Evolutionary conservation across 2,888 invertebrate species (phyloP).

Genomic region (Thelaira solivaga): DNA sequence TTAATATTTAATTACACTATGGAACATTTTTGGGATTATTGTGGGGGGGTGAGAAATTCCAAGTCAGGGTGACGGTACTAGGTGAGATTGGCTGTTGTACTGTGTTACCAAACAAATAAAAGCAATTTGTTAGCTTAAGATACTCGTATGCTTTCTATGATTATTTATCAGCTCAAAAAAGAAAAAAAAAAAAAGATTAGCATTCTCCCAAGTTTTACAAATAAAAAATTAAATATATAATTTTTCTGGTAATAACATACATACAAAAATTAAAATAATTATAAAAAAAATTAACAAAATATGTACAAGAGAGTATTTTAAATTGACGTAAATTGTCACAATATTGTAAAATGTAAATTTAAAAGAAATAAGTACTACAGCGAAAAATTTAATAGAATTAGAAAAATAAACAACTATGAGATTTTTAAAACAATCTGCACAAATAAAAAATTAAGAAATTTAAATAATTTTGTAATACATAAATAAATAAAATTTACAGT

Average conservation of each 20-base stretch:
- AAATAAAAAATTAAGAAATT: slow-evolving; percentile 48
- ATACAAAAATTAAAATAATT: not conserved
- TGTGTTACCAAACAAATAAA: too few relatives aligned
- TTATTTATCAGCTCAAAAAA: too few relatives aligned
- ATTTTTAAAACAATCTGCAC: slow-evolving; percentile 13
- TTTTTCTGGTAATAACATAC: slow-evolving; percentile 5
- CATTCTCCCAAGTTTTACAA: too few relatives aligned
- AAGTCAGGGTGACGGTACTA: too few relatives aligned
- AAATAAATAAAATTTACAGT: slow-evolving; percentile 47
- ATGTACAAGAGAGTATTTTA: slow-evolving; percentile 26
- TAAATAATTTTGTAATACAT: slow-evolving; percentile 50
- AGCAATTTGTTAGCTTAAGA: too few relatives aligned
- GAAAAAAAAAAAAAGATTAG: too few relatives aligned
- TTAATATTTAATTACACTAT: too few relatives aligned
- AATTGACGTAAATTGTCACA: slow-evolving; percentile 62
- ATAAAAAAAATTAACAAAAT: not conserved
- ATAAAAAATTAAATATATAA: not conserved
- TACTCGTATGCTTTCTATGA: too few relatives aligned
- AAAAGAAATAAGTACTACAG: slow-evolving; percentile 15
- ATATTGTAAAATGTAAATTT: slow-evolving; percentile 35
- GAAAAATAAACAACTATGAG: not conserved
- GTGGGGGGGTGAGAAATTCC: too few relatives aligned
- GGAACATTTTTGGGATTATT: too few relatives aligned
- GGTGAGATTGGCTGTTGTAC: too few relatives aligned
- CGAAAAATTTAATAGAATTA: slow-evolving; percentile 16